Percentiles rank a stretch among this genome's conserved stretches.
Conservation (phyloP, 2,113 vertebrate genomes). For the Cairina moschata region DNA sequence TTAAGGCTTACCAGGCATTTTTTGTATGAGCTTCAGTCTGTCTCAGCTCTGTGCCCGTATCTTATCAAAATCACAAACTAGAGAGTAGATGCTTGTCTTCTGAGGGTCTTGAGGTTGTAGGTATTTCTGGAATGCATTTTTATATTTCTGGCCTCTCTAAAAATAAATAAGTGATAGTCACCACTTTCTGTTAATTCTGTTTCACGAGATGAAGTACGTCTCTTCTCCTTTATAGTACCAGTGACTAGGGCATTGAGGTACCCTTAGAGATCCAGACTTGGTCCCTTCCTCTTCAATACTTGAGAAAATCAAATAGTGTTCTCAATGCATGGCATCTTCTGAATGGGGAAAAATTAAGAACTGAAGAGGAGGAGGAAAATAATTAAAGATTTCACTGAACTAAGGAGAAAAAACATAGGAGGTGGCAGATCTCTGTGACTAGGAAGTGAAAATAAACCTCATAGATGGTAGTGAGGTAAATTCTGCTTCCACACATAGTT, state of each 20-base stretch:
- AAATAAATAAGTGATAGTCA: not conserved
- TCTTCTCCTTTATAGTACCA: not conserved
- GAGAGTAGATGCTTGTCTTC: not conserved
- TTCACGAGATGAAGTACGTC: not conserved
- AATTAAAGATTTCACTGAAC: not conserved
- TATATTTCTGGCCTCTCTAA: not conserved
- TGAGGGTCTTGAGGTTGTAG: not conserved
- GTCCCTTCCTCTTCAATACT: not conserved
- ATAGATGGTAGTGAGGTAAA: not conserved
- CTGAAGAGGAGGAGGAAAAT: not conserved
- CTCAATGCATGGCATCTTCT: not conserved
- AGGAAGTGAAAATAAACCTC: not conserved
- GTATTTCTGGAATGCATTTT: constrained; percentile 12
- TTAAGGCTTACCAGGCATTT: not conserved
- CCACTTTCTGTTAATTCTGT: not conserved
- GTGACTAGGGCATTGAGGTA: not conserved
- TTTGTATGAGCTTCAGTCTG: not conserved
- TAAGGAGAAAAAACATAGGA: not conserved
- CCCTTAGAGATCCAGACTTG: not conserved
- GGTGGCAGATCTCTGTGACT: not conserved
- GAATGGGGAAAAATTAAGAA: not conserved
- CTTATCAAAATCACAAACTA: constrained; percentile 9
- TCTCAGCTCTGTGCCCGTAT: not conserved
- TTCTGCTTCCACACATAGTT: not conserved
- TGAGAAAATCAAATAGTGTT: not conserved